Percentiles rank a stretch among this genome's conserved stretches.
Evolutionary conservation across 2,797 vertebrate genomes (phyloP).

Genomic region (Babyrousa celebensis): DNA sequence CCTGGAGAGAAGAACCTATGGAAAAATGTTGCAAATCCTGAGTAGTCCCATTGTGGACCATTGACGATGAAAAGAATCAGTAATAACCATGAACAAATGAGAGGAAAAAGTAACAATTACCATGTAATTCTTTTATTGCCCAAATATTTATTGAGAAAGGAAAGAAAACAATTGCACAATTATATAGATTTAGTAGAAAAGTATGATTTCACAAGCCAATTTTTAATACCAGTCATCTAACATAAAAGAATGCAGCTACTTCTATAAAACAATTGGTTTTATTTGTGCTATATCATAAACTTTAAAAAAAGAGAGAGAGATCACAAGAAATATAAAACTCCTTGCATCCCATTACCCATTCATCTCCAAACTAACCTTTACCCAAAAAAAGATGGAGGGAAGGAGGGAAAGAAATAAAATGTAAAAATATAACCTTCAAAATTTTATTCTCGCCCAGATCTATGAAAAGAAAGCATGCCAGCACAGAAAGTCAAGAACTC

Average conservation of each 20-base stretch:
- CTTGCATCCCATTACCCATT: neutral
- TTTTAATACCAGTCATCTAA: constrained; percentile 19
- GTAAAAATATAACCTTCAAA: constrained; percentile 41
- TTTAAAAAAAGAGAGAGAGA: neutral
- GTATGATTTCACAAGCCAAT: neutral
- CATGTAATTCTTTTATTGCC: neutral
- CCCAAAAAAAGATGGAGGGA: neutral
- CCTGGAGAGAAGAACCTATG: neutral
- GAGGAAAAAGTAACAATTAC: constrained; percentile 33
- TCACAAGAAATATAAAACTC: constrained; percentile 65
- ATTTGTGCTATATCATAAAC: neutral
- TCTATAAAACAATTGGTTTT: neutral
- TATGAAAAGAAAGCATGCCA: neutral
- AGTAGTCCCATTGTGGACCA: neutral
- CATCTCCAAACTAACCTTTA: constrained; percentile 37
- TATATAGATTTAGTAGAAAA: constrained; percentile 20
- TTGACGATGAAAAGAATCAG: constrained; percentile 24
- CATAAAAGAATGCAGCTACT: neutral
- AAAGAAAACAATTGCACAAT: constrained; percentile 33
- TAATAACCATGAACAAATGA: neutral
- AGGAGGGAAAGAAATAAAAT: neutral
- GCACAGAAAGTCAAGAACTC: neutral
- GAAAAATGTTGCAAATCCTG: constrained; percentile 57
- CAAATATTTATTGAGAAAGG: neutral
- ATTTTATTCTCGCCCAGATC: constrained; percentile 29